Evolutionary conservation across 37 sponge, comb jelly and placozoan genomes (phyloP).

Genomic region (Cladorhizidae sp.): DNA sequence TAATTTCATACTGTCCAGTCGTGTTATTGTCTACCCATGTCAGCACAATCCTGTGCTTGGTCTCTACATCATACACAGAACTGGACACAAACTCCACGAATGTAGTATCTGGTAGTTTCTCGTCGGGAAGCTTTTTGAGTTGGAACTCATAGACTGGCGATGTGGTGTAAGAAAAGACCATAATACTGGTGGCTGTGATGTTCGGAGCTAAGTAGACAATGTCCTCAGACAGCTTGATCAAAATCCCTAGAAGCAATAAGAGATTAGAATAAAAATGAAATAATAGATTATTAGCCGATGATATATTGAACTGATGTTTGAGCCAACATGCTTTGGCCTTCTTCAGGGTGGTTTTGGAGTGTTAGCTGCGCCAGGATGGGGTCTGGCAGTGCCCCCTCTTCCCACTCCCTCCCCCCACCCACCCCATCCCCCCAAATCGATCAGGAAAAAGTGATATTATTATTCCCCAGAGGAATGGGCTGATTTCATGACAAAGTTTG

Average conservation of each 20-base stretch:
- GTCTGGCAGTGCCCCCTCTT: no score
- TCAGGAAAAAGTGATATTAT: no score
- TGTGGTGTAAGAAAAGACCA: constrained; percentile 18
- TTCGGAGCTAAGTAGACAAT: neutral
- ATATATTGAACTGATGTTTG: no score
- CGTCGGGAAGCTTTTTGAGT: neutral
- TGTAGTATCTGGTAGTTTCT: neutral
- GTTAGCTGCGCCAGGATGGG: no score
- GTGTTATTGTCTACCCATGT: constrained; percentile 7
- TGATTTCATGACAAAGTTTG: no score
- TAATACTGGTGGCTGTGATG: constrained; percentile 3
- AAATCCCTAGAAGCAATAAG: constrained; percentile 18
- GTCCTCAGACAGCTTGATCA: neutral
- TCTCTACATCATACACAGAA: neutral
- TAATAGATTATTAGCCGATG: no score
- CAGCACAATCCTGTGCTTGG: constrained; percentile 5
- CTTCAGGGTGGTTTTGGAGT: no score
- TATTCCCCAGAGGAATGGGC: no score
- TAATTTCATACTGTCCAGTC: constrained; percentile 23
- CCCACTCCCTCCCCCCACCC: no score
- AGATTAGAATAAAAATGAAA: no score
- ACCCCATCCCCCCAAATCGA: no score
- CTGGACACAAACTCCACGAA: neutral
- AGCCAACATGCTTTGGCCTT: no score
- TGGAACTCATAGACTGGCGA: neutral